Evolutionary conservation across 2,113 vertebrate species (phyloP), one percentile per base, ranked within the genome.

Genomic region (Nyctereutes procyonoides): DNA sequence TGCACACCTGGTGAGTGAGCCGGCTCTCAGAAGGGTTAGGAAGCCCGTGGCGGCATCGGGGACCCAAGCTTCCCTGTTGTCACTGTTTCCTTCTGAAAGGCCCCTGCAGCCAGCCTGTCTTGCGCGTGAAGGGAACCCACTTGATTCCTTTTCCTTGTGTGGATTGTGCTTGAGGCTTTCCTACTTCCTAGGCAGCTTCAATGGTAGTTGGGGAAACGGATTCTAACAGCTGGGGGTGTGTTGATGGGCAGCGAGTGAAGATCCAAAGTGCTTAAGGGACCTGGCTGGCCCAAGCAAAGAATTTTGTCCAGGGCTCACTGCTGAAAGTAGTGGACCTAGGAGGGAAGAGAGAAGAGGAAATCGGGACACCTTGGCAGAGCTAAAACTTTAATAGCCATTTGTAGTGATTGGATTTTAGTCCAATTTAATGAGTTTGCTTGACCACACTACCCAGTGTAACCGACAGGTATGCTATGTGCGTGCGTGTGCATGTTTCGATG

Each of bases 391-490:
- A 2, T 71, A 73, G n/a, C 4, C 32, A 26, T 56, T 35, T 28
- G 30, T 24, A 22, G 10, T 22, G 35, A 62, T 62, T 76, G 60
- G 43, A 26, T 35, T 91, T 60, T 7, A 43, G 22, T 90, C 53
- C 51, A 65, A 1, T 67, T 22, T 51, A 14, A 32, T 26, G 73
- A 60, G 15, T 35, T 55, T 14, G 20, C 16, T 30, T 20, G 43
- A 32, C 32, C 1, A 8, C 28, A 32, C 32, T 56, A 38, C 13
- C 53, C 48, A 16, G 48, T 71, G 8, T 2, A 9, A 22, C 63
- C 22, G 2, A 9, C 0, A 13, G 20, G 1, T 1, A 16, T 53
- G 32, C 4, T 20, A 0, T 0, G 17, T 8, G 3, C 35, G 0
- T 26, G 30, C 0, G 2, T 2, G 53, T 22, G 1, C 3, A 1